Evolutionary conservation across 2,797 vertebrate species (phyloP).

Genomic region (Odontamblyopus rebecca): DNA sequence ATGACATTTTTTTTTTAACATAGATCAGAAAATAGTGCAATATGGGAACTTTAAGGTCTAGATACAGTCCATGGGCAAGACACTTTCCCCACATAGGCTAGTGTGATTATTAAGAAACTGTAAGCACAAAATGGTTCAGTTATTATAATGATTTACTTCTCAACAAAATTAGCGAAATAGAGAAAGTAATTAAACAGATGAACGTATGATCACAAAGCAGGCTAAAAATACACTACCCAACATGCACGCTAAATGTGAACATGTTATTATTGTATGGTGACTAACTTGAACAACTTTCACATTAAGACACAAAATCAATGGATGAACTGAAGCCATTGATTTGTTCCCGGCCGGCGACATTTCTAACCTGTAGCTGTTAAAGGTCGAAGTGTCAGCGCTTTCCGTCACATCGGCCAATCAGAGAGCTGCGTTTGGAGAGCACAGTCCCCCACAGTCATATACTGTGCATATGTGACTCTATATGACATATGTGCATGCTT

Average conservation of each 20-base stretch:
- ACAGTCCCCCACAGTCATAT: background rate
- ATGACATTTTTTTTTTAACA: too few species aligned
- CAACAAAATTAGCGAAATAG: too few species aligned
- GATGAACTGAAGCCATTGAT: slow-evolving; percentile 52
- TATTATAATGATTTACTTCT: too few species aligned
- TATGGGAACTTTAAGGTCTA: too few species aligned
- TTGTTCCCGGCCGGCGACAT: slow-evolving; percentile 41
- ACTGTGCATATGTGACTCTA: background rate
- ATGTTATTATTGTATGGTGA: slow-evolving; percentile 11
- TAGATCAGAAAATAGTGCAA: too few species aligned
- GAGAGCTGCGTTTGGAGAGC: background rate
- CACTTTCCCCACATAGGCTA: too few species aligned
- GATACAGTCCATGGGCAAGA: too few species aligned
- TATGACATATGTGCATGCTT: background rate
- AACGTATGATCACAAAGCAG: background rate
- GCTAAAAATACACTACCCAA: background rate
- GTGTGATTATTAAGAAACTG: too few species aligned
- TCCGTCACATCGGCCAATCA: slow-evolving; percentile 31
- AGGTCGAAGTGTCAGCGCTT: slow-evolving; percentile 48
- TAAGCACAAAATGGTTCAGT: too few species aligned
- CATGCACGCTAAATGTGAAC: too few species aligned
- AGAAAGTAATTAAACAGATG: too few species aligned
- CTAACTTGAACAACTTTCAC: slow-evolving; percentile 11
- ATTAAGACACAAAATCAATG: slow-evolving; percentile 53
- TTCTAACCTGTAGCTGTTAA: slow-evolving; percentile 41